A percentile compares a stretch with the other conserved stretches of the same genome.
These are phyloP conservation scores for Alviniconcha marisindica DNA, from an alignment of 1,140 invertebrate genomes.

Conservation along the genomic window DNA sequence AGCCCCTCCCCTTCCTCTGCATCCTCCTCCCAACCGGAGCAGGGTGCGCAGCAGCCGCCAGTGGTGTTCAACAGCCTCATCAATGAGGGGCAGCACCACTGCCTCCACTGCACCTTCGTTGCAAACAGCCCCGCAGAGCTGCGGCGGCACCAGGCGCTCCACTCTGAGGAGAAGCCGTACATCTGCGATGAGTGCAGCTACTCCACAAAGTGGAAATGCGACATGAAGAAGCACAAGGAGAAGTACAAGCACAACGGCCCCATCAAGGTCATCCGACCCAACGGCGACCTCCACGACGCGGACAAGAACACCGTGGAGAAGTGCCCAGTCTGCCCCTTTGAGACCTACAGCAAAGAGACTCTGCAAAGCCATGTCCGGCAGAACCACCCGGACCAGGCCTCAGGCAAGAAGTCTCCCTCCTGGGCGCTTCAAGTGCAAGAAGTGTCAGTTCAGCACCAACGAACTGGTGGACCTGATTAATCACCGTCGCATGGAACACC, in stretches of 20 bases:
- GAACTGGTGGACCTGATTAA: slow-evolving; percentile 68
- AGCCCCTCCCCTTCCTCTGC: slow-evolving; percentile 7
- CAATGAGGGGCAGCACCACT: slow-evolving; percentile 66
- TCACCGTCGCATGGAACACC: slow-evolving; percentile 64
- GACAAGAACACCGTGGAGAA: slow-evolving; percentile 54
- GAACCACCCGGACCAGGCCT: not conserved
- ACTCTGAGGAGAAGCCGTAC: slow-evolving; percentile 75
- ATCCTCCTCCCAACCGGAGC: not conserved
- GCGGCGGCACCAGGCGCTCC: slow-evolving; percentile 70
- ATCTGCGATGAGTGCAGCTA: slow-evolving; percentile 72
- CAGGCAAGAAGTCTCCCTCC: slow-evolving; percentile 48
- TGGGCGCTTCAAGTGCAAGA: slow-evolving; percentile 63
- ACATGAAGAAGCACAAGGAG: slow-evolving; percentile 75
- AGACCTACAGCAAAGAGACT: slow-evolving; percentile 57
- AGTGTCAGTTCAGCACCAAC: slow-evolving; percentile 64
- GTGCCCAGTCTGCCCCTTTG: slow-evolving; percentile 63
- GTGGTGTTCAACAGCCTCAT: slow-evolving; percentile 59
- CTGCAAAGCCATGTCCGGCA: slow-evolving; percentile 60
- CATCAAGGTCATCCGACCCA: slow-evolving; percentile 22
- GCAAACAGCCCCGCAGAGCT: slow-evolving; percentile 73
- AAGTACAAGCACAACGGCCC: slow-evolving; percentile 66
- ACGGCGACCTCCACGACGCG: slow-evolving; percentile 45
- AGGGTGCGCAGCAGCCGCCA: slow-evolving; percentile 7
- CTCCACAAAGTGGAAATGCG: slow-evolving; percentile 74
- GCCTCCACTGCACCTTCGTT: slow-evolving; percentile 73